phyloP scores from a whole-genome alignment of 2,888 invertebrate species.

The Pachymerium ferrugineum region DNA sequence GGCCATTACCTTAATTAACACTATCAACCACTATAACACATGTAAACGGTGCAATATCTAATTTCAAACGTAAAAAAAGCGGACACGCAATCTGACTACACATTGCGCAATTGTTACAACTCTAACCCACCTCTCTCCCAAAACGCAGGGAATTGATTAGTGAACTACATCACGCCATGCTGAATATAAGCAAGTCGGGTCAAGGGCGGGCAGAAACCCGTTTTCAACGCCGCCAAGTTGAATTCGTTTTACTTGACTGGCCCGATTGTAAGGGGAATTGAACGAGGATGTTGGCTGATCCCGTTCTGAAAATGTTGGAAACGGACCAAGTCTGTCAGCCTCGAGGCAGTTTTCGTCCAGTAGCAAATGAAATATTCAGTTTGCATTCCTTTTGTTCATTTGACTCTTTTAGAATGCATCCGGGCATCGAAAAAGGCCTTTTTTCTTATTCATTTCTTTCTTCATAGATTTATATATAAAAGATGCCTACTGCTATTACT shows the following conservation, averaged over 20 bases:
- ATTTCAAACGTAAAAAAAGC: neutral
- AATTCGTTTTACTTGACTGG: neutral
- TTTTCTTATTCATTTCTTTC: neutral
- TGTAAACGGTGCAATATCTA: neutral
- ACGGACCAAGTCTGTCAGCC: neutral
- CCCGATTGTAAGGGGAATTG: neutral
- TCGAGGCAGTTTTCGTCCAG: neutral
- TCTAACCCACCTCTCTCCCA: neutral
- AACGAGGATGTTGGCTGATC: neutral
- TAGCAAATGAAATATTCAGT: slow-evolving; percentile 2
- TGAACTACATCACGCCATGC: neutral
- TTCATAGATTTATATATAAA: neutral
- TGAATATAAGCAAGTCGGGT: neutral
- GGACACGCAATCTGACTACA: neutral
- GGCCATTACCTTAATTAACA: no score
- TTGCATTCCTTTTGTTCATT: slow-evolving; percentile 9
- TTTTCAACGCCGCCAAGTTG: neutral
- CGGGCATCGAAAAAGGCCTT: neutral
- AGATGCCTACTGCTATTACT: neutral
- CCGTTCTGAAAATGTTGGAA: neutral
- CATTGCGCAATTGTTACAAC: neutral
- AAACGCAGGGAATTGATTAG: neutral
- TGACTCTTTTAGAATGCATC: neutral
- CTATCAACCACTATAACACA: neutral
- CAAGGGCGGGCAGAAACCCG: neutral